Evolutionary conservation across 2,797 vertebrate species (phyloP).

Genomic region (Brachymystax lenok): DNA sequence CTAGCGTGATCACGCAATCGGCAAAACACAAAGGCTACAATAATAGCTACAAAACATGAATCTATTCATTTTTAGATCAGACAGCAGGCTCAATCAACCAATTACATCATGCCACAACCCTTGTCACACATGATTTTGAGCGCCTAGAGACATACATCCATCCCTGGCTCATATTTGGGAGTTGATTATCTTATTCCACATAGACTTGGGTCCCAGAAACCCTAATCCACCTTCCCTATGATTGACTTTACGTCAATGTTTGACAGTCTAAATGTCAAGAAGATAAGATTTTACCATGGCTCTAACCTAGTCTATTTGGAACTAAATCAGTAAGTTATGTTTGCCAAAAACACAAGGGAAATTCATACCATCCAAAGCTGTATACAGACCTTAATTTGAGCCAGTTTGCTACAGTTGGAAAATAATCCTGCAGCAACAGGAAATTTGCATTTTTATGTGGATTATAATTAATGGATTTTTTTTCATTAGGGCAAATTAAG

Average conservation of each 20-base stretch:
- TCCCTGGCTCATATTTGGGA: not conserved
- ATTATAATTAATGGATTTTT: no score
- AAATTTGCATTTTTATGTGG: no score
- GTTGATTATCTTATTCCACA: not conserved
- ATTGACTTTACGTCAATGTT: not conserved
- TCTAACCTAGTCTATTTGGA: not conserved
- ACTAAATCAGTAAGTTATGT: not conserved
- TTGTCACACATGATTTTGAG: not conserved
- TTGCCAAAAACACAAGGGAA: not conserved
- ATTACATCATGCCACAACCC: not conserved
- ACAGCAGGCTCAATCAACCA: no score
- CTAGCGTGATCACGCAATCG: no score
- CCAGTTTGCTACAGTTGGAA: no score
- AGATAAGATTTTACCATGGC: not conserved
- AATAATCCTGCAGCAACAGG: no score
- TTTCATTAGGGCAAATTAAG: no score
- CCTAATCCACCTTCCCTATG: not conserved
- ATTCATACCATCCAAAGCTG: no score
- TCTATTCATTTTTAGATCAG: no score
- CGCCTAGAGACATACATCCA: not conserved
- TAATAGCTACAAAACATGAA: no score
- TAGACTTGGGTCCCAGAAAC: not conserved
- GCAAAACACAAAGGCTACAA: no score
- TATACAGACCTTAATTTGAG: no score
- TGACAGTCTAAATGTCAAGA: conserved; percentile 1